Evolutionary conservation across 2,797 vertebrate species (phyloP), one percentile per base, ranked within the genome.

Genomic region (Falco naumanni): DNA sequence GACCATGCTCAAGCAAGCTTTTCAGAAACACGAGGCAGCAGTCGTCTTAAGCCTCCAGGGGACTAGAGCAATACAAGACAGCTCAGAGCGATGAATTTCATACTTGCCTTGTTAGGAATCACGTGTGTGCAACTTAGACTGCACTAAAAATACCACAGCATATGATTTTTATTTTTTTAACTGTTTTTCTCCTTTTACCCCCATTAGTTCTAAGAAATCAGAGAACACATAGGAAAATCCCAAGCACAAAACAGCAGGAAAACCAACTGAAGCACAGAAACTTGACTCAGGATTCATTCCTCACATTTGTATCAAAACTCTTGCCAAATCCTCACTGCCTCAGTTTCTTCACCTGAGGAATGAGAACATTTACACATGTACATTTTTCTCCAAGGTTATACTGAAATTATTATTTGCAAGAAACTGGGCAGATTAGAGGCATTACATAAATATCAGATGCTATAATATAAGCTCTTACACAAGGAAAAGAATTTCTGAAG

Each of bases 361-460:
- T 10, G 18, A 80, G 59, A 74, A 81, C 17, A 78, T 83, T 85
- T 78, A 89, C 21, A 70, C 20, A 22, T 3, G 15, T 33, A 85
- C 28, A 43, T 64, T 92, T 24, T 89, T 89, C 68, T 85, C 65
- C 33, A 54, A 76, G 43, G 22, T 85, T 93, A 78, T 75, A 92
- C 72, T 51, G 65, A 80, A 92, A 87, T 66, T 43, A 91, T 65
- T 88, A 70, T 41, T 87, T 94, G 45, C 70, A 79, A 82, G 64
- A 88, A 59, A 78, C 65, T 56, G 66, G 39, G 70, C 59, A 82
- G 77, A 93, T 91, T 72, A 90, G 56, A 91, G 31, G 66, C 45
- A 90, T 82, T 74, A 79, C 64, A 95, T 63, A 96, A 94, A 95
- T 82, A 93, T 74, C 85, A 94, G 72, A 76, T 90, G 75, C n/a